Base-by-base conservation (phyloP, 2,113 vertebrate species). In the Mobula birostris region DNA sequence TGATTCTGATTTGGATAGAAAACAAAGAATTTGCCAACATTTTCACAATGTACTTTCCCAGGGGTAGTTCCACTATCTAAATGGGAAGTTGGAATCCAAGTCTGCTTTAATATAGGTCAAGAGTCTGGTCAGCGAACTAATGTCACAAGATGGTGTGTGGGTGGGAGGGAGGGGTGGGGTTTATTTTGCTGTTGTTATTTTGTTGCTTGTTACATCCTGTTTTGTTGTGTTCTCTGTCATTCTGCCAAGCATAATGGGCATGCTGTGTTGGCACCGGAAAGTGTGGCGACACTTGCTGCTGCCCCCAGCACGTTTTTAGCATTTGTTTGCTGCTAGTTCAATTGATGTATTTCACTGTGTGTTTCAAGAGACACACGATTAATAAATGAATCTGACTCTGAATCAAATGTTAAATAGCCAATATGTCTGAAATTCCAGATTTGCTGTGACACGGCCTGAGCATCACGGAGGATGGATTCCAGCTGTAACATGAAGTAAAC, bases 41-140 rank as follows among this genome's bases (percentile, higher is more conserved):
- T 88, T 88, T 56, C 83, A 88, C 27, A 88, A n/a, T 88, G 83
- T 14, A 83, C 58, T 88, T 88, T 88, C 29, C 27, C 58, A 24
- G 29, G 29, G 27, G 29, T 88, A 27, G 32, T 63, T 88, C 27
- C 15, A 63, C 58, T 61, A 1, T 88, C 1, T 63, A 88, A 63
- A 15, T 1, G 27, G 58, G 58, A 63, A 88, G n/a, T n/a, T 63
- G 12, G 83, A 88, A 61, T 87, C 11, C 27, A 87, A 87, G 21
- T 61, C 24, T 87, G 56, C 27, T 1, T 29, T 14, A 29, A 4
- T 58, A 21, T 29, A 15, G 79, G 7, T 40, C 36, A 82, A 82
- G 19, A 48, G 40, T 21, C 6, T 83, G 80, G 1, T 17, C 7
- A 24, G 58, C 11, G 24, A 88, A 63, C 29, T 58, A 2, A 58